These are phyloP conservation scores for Parazoanthus atlanticus DNA, from an alignment of 92 coral and sea anemone species.

Conservation along the genomic window DNA sequence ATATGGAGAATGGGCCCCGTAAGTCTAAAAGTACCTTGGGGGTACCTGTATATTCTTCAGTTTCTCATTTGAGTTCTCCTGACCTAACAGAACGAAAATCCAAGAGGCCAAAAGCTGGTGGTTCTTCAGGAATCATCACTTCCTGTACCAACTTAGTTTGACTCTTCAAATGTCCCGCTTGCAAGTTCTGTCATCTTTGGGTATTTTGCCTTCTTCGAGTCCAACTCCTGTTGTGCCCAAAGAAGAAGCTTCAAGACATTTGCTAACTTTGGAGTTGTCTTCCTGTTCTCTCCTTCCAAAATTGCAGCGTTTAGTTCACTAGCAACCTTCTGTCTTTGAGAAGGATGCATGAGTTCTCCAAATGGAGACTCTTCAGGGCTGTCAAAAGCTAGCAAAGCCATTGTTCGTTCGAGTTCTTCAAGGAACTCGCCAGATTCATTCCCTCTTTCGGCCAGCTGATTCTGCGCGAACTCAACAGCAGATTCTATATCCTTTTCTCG, in stretches of 20 bases:
- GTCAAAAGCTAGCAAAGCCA: slow-evolving; percentile 97
- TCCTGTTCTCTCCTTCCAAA: slow-evolving; percentile 86
- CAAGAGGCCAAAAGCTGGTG: neutral
- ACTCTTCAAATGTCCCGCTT: slow-evolving; percentile 84
- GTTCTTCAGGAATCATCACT: neutral
- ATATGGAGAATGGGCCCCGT: neutral
- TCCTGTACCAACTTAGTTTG: slow-evolving; percentile 35
- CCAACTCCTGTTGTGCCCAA: slow-evolving; percentile 97
- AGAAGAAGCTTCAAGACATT: slow-evolving; percentile 88
- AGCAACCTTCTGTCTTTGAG: slow-evolving; percentile 98
- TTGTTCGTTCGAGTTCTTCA: slow-evolving; percentile 95
- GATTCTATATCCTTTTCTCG: slow-evolving; percentile 94
- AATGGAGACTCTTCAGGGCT: slow-evolving; percentile 97
- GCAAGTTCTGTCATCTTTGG: slow-evolving; percentile 97
- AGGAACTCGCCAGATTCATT: slow-evolving; percentile 91
- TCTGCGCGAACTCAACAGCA: slow-evolving; percentile 99
- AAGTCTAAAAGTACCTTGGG: neutral
- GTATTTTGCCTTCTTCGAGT: slow-evolving; percentile 89
- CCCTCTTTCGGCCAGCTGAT: slow-evolving; percentile 96
- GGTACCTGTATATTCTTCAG: neutral
- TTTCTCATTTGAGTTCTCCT: neutral
- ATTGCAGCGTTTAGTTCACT: slow-evolving; percentile 99
- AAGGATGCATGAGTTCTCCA: slow-evolving; percentile 87
- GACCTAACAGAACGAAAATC: neutral
- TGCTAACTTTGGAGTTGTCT: slow-evolving; percentile 89